A percentile compares a stretch with the other conserved stretches of the same genome.
phyloP scores from a whole-genome alignment of 2,888 invertebrate genomes.

The Drosophila rellima region DNA sequence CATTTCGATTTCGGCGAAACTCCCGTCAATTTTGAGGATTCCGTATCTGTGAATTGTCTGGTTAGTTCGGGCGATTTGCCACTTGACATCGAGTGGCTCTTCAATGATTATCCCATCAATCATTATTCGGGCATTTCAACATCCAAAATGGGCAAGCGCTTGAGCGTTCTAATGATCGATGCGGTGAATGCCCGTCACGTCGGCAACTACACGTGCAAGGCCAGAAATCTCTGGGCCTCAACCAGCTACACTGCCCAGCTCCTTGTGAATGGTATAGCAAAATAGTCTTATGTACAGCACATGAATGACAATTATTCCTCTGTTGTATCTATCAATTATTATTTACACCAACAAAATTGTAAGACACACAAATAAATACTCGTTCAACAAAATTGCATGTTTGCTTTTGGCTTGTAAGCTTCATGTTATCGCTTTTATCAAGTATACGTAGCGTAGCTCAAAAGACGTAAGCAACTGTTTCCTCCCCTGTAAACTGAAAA shows the following conservation, averaged over 20 bases:
- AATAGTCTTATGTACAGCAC: constrained; percentile 54
- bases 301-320: constrained; percentile 37
- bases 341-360: constrained; percentile 40
- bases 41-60: constrained; percentile 90
- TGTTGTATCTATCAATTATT: constrained; percentile 29
- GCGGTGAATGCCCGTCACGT: constrained; percentile 89
- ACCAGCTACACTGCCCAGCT: constrained; percentile 88
- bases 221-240: constrained; percentile 88
- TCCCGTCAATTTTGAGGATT: constrained; percentile 87
- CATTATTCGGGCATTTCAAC: constrained; percentile 86
- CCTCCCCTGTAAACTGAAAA: not conserved
- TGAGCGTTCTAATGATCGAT: constrained; percentile 89
- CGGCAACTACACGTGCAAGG: constrained; percentile 89
- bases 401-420: constrained; percentile 56
- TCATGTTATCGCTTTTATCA: constrained; percentile 27
- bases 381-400: constrained; percentile 49
- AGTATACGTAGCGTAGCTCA: not conserved
- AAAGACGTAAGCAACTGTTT: not conserved
- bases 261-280: constrained; percentile 89
- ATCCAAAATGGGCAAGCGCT: constrained; percentile 87
- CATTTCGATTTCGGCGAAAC: constrained; percentile 89
- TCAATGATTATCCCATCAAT: constrained; percentile 86
- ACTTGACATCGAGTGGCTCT: constrained; percentile 90
- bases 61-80: constrained; percentile 92
- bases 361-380: constrained; percentile 30